Conservation (phyloP, 2,113 vertebrate genomes). For the Hypanus sabinus region DNA sequence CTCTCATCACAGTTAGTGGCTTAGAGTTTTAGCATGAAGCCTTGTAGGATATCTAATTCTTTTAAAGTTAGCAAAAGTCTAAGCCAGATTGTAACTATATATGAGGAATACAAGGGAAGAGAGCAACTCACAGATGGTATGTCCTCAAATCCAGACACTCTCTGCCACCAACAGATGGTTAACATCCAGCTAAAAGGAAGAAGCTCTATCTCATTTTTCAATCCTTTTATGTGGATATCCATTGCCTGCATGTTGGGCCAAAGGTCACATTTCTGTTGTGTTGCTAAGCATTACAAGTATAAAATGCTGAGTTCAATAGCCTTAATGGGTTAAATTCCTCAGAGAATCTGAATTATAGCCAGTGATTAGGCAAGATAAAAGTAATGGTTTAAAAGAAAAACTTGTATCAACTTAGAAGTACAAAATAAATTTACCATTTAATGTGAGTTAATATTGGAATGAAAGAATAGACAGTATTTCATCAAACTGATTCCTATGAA, state of each 20-base stretch:
- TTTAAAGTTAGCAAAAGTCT: neutral
- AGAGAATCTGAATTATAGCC: neutral
- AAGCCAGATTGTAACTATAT: neutral
- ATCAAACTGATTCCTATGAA: neutral
- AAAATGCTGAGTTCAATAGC: neutral
- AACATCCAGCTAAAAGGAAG: neutral
- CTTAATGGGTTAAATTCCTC: slow-evolving; percentile 8
- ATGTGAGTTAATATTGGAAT: neutral
- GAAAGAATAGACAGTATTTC: neutral
- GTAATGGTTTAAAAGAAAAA: neutral
- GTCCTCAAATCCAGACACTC: neutral
- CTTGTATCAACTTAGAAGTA: neutral
- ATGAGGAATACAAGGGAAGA: neutral
- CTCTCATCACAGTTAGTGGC: neutral
- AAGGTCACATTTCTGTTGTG: slow-evolving; percentile 22
- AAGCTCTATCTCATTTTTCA: slow-evolving; percentile 21
- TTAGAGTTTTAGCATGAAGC: neutral
- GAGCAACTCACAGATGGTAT: slow-evolving; percentile 9
- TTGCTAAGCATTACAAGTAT: neutral
- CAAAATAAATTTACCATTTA: neutral
- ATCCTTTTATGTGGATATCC: slow-evolving; percentile 4
- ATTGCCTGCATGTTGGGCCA: neutral
- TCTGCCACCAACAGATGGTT: slow-evolving; percentile 32
- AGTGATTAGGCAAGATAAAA: neutral
- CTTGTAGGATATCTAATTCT: neutral